Percentiles rank a stretch among this genome's conserved stretches.
phyloP scores from a whole-genome alignment of 2,113 vertebrate species.

The Psittacula cyanocephala region DNA sequence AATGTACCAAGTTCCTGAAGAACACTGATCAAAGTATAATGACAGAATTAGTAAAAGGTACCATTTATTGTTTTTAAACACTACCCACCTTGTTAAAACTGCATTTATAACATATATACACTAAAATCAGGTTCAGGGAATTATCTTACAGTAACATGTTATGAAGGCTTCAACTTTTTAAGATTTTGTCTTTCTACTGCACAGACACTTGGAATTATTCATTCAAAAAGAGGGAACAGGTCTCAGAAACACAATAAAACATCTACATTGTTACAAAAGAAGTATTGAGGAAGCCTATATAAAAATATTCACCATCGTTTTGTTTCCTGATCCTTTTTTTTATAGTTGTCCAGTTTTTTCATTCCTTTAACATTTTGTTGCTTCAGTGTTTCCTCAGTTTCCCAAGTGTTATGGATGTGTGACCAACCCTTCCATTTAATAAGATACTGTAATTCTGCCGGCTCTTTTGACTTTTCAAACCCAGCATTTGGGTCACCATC shows the following conservation, averaged over 20 bases:
- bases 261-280: not conserved
- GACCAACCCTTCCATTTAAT: slow-evolving; percentile 99
- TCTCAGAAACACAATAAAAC: not conserved
- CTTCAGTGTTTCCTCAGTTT: slow-evolving; percentile 95
- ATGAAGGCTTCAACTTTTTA: not conserved
- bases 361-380: slow-evolving; percentile 97
- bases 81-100: not conserved
- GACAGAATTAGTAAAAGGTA: not conserved
- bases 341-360: slow-evolving; percentile 99
- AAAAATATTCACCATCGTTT: slow-evolving; percentile 85
- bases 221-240: not conserved
- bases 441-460: slow-evolving; percentile 90
- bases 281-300: not conserved
- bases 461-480: slow-evolving; percentile 86
- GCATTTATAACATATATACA: not conserved
- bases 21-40: not conserved
- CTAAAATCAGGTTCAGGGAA: not conserved
- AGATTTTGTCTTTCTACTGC: not conserved
- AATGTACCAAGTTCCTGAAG: not conserved
- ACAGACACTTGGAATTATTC: not conserved
- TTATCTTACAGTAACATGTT: not conserved
- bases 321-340: slow-evolving; percentile 96
- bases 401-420: slow-evolving; percentile 98
- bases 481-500: slow-evolving; percentile 92
- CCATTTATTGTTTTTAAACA: not conserved